phyloP scores from a whole-genome alignment of 2,888 invertebrate species.

The Silvanus unidentatus region DNA sequence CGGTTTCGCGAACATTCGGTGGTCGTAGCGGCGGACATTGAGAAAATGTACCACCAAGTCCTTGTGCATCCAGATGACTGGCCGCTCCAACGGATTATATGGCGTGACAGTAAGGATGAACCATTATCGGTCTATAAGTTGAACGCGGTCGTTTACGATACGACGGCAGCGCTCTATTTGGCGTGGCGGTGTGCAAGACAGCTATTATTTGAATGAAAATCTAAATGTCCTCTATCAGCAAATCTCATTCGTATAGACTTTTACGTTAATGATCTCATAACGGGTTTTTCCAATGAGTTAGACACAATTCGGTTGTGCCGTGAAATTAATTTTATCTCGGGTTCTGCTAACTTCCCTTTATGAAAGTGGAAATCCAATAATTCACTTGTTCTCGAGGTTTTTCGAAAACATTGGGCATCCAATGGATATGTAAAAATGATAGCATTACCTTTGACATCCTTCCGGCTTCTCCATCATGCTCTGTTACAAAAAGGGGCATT shows the following conservation, averaged over 20 bases:
- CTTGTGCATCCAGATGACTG: background rate
- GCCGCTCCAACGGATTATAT: background rate
- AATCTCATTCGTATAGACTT: background rate
- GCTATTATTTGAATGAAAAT: background rate
- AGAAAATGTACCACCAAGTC: background rate
- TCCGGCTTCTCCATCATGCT: background rate
- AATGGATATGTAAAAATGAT: background rate
- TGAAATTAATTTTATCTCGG: background rate
- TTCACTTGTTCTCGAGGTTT: too few species aligned
- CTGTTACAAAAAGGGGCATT: background rate
- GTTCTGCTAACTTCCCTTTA: background rate
- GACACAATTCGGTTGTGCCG: background rate
- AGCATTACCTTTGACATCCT: background rate
- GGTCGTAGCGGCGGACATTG: background rate
- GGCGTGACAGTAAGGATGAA: background rate
- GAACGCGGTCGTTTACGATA: background rate
- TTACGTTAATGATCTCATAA: background rate
- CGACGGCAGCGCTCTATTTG: constrained; percentile 9
- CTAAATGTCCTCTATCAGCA: background rate
- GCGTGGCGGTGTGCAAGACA: background rate
- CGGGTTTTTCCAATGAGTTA: background rate
- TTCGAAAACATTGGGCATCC: background rate
- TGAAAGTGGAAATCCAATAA: background rate
- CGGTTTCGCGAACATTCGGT: background rate
- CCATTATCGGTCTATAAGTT: background rate